Base-by-base conservation (phyloP, 64 coral and sea anemone genomes). In the Stylophora pistillata region DNA sequence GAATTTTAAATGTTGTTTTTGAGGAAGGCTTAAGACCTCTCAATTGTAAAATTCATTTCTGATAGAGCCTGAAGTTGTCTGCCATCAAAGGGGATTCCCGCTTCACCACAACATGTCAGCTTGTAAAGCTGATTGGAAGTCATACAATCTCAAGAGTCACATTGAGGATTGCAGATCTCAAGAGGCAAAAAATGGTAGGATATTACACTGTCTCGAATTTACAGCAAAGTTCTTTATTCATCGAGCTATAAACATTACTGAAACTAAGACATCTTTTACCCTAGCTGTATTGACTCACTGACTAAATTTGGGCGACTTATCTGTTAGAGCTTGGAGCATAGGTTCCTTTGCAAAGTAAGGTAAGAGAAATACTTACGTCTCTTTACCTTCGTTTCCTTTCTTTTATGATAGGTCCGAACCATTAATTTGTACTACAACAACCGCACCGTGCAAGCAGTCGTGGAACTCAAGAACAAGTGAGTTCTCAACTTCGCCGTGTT, bases 391-490 rank as follows among this genome's bases (percentile, higher is more conserved):
- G 37, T 26, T 25, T 23, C 53, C n/a, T 63, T 79, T 16, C n/a
- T 0, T 72, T 72, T 71, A 25, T 90, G 65, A 37, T 63, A 99
- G 97, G 97, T 99, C 25, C 90, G 91, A 60, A 93, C 90, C 5
- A 99, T 99, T 78, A 99, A 95, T n/a, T 90, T 99, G 23, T 99
- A 99, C 87, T 99, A 99, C 90, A 99, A 99, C 74, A 99, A 99
- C 53, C 86, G 93, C 30, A 93, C 82, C 9, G 97, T 99, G 5
- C 97, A 99, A 77, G 95, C 97, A 56, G 97, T 99, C 6, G 97
- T 99, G 13, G 97, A 99, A 79, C 87, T 99, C 28, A 99, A 99
- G 65, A 99, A 99, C 97, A 99, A 99, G 97, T 99, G 74, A 87
- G 95, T 65, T 41, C 2, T 23, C 20, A 53, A 16, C 14, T 54